Percentiles rank a stretch among this genome's conserved stretches.
Evolutionary conservation across 37 sponge, comb jelly and placozoan species (phyloP).

Genomic region (Haliclona indistincta): DNA sequence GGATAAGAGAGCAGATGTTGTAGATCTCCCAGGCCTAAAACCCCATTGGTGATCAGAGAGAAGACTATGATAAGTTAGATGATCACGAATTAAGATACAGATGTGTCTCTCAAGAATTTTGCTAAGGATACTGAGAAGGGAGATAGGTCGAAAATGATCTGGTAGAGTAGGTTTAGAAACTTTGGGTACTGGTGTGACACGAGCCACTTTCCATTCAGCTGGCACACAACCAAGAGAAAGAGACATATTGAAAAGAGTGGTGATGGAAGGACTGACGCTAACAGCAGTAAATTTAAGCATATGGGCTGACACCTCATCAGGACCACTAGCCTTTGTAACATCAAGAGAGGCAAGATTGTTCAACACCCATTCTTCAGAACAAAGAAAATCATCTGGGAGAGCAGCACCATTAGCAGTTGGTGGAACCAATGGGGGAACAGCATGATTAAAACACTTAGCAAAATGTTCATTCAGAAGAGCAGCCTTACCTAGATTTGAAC

Average conservation of each 20-base stretch:
- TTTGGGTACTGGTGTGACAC: constrained; percentile 4
- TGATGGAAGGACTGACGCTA: no score
- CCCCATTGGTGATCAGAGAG: neutral
- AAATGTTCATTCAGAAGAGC: constrained; percentile 24
- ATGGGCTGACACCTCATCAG: no score
- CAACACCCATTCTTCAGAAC: neutral
- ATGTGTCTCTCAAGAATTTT: constrained; percentile 3
- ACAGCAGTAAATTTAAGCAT: no score
- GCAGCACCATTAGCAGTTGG: neutral
- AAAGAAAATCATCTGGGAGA: neutral
- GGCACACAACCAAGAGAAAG: neutral
- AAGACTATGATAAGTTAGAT: neutral
- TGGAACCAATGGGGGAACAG: neutral
- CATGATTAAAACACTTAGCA: constrained; percentile 17
- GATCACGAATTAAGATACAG: neutral
- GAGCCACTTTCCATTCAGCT: neutral
- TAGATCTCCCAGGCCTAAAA: neutral
- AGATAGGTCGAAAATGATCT: neutral
- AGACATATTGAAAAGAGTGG: neutral
- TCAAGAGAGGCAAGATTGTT: no score
- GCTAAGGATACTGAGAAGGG: neutral
- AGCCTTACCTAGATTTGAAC: constrained; percentile 11
- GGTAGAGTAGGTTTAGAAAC: neutral
- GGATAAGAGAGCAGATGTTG: neutral
- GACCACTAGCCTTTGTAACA: no score